Conservation (phyloP, 2,888 invertebrate species). For the Schizaphis graminum region DNA sequence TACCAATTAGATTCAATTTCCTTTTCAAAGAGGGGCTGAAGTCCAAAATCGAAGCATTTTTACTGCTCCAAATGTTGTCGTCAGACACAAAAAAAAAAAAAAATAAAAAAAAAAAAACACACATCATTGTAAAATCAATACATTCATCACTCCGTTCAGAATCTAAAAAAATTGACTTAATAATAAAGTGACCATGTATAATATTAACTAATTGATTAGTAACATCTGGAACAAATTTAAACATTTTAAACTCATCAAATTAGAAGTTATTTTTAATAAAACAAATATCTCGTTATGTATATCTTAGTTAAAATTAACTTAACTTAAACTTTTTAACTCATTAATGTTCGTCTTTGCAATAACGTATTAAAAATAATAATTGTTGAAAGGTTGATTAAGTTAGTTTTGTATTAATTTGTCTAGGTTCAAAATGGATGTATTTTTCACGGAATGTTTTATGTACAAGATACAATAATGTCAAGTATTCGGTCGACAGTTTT, state of each 20-base stretch:
- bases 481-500: slow-evolving; percentile 20
- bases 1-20: too few relatives aligned
- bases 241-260: background rate
- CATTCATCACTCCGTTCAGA: too few relatives aligned
- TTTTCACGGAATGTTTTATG: background rate
- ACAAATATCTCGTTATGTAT: background rate
- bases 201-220: background rate
- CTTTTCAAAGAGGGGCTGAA: too few relatives aligned
- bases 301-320: background rate
- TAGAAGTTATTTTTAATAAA: background rate
- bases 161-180: background rate
- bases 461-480: slow-evolving; percentile 17
- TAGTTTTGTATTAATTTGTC: background rate
- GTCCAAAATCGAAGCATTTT: too few relatives aligned
- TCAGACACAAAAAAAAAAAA: too few relatives aligned
- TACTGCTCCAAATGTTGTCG: too few relatives aligned
- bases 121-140: too few relatives aligned
- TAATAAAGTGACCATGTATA: background rate
- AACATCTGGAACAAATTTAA: background rate
- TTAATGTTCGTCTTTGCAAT: background rate
- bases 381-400: background rate
- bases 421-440: background rate
- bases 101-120: too few relatives aligned
- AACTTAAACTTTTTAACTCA: background rate
- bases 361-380: background rate